Evolutionary conservation across 2,888 invertebrate species (phyloP).

Genomic region (Dusona sp.): DNA sequence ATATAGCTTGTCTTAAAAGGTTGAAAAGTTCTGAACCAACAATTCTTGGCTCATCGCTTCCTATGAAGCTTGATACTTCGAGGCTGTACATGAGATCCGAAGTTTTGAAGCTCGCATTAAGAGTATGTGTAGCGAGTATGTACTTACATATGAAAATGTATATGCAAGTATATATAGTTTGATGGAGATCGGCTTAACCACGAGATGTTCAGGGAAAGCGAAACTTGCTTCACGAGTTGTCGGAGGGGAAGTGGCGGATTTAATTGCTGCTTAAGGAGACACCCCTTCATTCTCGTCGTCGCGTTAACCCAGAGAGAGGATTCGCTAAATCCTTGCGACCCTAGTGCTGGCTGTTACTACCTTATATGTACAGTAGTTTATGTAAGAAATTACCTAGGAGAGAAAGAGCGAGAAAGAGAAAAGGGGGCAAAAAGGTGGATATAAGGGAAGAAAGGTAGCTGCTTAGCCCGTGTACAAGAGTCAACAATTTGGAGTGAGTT

Average conservation of each 20-base stretch:
- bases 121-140: background rate
- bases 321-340: conserved; percentile 43
- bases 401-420: conserved; percentile 8
- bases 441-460: conserved; percentile 49
- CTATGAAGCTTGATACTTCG: conserved; percentile 8
- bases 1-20: background rate
- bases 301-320: conserved; percentile 57
- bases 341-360: conserved; percentile 23
- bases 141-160: conserved; percentile 27
- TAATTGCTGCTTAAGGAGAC: conserved; percentile 80
- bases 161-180: conserved; percentile 26
- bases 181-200: conserved; percentile 40
- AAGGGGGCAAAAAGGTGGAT: conserved; percentile 28
- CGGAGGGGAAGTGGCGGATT: conserved; percentile 73
- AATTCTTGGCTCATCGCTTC: conserved; percentile 35
- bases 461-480: conserved; percentile 56
- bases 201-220: conserved; percentile 51
- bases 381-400: conserved; percentile 6
- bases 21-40: background rate
- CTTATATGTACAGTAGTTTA: conserved; percentile 20
- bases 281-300: conserved; percentile 56
- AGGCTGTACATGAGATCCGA: conserved; percentile 6
- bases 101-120: conserved; percentile 28
- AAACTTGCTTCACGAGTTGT: conserved; percentile 73
- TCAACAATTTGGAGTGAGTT: conserved; percentile 54